Conservation (phyloP, 2,888 invertebrate species). For the Trachelus stipa region DNA sequence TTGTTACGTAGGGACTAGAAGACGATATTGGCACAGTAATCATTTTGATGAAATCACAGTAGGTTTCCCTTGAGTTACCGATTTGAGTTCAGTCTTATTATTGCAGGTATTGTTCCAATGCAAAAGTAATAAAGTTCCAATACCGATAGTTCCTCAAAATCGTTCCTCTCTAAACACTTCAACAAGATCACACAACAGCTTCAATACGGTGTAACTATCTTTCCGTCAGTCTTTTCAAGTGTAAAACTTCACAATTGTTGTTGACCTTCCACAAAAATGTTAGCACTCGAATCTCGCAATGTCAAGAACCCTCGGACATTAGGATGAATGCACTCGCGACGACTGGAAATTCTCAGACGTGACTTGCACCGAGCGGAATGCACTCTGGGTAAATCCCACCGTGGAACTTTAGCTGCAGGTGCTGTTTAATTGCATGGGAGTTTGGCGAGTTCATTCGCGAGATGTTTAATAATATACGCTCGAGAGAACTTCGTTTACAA, state of each 20-base stretch:
- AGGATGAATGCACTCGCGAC: neutral
- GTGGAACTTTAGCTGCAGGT: neutral
- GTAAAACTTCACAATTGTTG: neutral
- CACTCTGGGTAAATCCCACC: neutral
- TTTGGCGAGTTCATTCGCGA: neutral
- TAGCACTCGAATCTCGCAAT: neutral
- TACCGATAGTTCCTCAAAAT: too few species aligned
- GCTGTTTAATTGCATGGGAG: neutral
- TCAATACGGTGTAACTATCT: neutral
- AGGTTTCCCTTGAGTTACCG: neutral
- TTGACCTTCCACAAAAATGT: neutral
- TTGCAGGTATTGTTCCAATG: neutral
- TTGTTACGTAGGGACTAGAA: conserved; percentile 58
- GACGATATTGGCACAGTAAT: conserved; percentile 59
- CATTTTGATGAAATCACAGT: conserved; percentile 40
- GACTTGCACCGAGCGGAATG: neutral
- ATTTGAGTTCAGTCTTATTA: neutral
- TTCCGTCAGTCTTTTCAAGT: neutral
- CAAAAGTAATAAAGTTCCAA: neutral
- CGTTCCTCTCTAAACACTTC: too few species aligned
- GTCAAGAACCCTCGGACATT: neutral
- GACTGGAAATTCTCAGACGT: neutral
- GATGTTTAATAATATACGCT: neutral
- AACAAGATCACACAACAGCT: neutral
- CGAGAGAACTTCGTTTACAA: neutral